Evolutionary conservation across 2,113 vertebrate genomes (phyloP), one percentile per base, ranked within the genome.

Genomic region (Apteryx owenii): DNA sequence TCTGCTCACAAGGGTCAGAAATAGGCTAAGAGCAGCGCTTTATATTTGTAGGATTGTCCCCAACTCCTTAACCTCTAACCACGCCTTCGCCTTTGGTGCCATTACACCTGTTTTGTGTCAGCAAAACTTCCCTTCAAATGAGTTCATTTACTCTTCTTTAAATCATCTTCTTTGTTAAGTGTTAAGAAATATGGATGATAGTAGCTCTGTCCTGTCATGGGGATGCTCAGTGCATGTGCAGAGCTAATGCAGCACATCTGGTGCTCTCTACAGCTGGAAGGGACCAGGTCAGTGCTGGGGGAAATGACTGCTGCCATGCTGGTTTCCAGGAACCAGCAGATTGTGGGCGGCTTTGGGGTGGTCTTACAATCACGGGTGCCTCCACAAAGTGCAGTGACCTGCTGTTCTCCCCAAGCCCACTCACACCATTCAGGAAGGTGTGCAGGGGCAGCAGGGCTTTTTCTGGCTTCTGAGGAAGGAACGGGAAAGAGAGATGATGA

Each of bases 171-270:
- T 58, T 64, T 0, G 0, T 29, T 44, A 66, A 81, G 64, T 14
- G 1, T 23, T 2, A 7, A 2, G 33, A 58, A 56, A 44, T 88
- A 60, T 28, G 81, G 83, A 38, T 61, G 4, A 21, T 0, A 6
- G 69, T 21, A 9, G 44, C 40, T 87, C 42, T 5, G 1, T 75
- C 36, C 22, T 31, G 51, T 71, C 66, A 70, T 1, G 25, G 64
- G n/a, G 20, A 22, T 13, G 38, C 54, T 48, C 0, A 0, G 33
- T 0, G 2, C 42, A 42, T 12, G 31, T 1, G 0, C 22, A 48
- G 50, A 66, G 70, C 28, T 48, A 44, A 53, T 2, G 0, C 53
- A 4, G 66, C 71, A 44, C 82, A 75, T 38, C 69, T 89, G 82
- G 33, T 0, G 44, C 7, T 31, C 60, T 61, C 86, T 56, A 64